A percentile compares a stretch with the other conserved stretches of the same genome.
These are phyloP conservation scores for Turritopsis dohrnii DNA, from an alignment of 30 jellyfish, hydroid and myxozoan genomes.

Conservation along the genomic window DNA sequence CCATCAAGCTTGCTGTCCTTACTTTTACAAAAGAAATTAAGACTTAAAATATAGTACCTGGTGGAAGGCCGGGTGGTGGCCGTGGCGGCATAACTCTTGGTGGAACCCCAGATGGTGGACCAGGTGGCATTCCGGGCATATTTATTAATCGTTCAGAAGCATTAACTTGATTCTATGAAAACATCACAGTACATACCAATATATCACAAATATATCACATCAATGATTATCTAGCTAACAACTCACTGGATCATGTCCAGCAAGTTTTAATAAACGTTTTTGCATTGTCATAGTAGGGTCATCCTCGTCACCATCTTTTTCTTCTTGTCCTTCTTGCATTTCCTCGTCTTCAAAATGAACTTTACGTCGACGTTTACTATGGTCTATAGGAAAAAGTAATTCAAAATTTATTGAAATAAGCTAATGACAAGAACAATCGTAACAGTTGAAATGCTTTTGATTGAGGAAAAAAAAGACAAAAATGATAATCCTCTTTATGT, in stretches of 20 bases:
- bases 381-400: background rate
- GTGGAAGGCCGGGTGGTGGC: slow-evolving; percentile 95
- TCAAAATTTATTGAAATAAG: too few relatives aligned
- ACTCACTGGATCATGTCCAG: slow-evolving; percentile 62
- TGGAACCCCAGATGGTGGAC: slow-evolving; percentile 73
- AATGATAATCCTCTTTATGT: too few relatives aligned
- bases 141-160: background rate
- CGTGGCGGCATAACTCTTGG: slow-evolving; percentile 93
- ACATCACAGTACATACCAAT: background rate
- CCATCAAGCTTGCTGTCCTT: too few relatives aligned
- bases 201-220: slow-evolving; percentile 4
- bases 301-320: slow-evolving; percentile 29
- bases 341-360: slow-evolving; percentile 32
- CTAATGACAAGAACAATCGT: too few relatives aligned
- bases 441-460: too few relatives aligned
- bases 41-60: slow-evolving; percentile 31
- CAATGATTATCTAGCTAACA: background rate
- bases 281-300: slow-evolving; percentile 51
- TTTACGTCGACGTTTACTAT: slow-evolving; percentile 13
- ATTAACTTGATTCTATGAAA: slow-evolving; percentile 23
- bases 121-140: slow-evolving; percentile 33
- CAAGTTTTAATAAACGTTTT: slow-evolving; percentile 59
- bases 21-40: background rate
- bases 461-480: too few relatives aligned
- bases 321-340: slow-evolving; percentile 6